Percentiles rank a stretch among this genome's conserved stretches.
Evolutionary conservation across 1,140 invertebrate genomes (phyloP).

Genomic region (Eciton burchellii): DNA sequence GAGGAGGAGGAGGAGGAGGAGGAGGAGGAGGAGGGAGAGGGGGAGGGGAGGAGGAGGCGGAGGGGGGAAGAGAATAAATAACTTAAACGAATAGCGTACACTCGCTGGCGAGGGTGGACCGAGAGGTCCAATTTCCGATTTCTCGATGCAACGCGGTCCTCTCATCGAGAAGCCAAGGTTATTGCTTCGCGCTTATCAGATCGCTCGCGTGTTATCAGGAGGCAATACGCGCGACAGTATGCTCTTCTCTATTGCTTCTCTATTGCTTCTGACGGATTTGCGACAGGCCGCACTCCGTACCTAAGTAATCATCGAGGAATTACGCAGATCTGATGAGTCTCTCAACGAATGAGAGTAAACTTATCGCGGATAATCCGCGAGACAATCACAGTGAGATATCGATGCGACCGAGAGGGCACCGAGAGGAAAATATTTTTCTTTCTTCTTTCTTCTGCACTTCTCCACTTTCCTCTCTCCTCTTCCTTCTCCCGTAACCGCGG

Average conservation of each 20-base stretch:
- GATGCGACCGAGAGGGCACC: too few relatives aligned
- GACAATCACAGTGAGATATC: slow-evolving; percentile 6
- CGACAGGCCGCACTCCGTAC: background rate
- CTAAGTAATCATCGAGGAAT: background rate
- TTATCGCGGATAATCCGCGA: background rate
- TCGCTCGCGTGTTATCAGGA: slow-evolving; percentile 25
- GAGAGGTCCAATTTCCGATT: slow-evolving; percentile 31
- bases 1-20: too few relatives aligned
- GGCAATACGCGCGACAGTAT: slow-evolving; percentile 7
- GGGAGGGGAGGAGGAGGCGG: too few relatives aligned
- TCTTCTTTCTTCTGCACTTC: too few relatives aligned
- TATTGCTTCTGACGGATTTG: background rate
- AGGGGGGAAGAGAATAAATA: slow-evolving; percentile 66
- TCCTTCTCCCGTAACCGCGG: too few relatives aligned
- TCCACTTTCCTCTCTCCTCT: too few relatives aligned
- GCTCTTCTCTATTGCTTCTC: slow-evolving; percentile 13
- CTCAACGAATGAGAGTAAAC: background rate
- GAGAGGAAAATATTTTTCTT: slow-evolving; percentile 38
- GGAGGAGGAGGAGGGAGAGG: too few relatives aligned
- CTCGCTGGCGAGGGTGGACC: slow-evolving; percentile 23
- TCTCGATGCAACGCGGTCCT: background rate
- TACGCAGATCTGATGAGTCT: background rate
- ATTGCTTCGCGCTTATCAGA: slow-evolving; percentile 4
- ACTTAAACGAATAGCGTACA: slow-evolving; percentile 30
- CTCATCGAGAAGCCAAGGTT: background rate